A percentile compares a stretch with the other conserved stretches of the same genome.
Evolutionary conservation across 2,797 vertebrate species (phyloP).

Genomic region (Falco novaeseelandiae): DNA sequence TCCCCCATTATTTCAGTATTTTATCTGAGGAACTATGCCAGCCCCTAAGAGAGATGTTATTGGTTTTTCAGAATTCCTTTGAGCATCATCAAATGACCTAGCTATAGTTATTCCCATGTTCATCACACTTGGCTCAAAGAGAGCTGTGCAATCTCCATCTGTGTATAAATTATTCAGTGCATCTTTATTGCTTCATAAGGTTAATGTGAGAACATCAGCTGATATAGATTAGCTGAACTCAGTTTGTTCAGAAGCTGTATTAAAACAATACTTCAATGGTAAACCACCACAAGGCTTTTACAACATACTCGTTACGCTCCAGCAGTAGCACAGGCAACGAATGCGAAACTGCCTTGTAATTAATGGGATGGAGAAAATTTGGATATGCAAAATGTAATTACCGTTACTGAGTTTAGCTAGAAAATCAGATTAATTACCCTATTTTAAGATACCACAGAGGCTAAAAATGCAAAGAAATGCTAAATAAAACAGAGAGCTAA

Average conservation of each 20-base stretch:
- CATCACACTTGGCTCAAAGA: slow-evolving; percentile 10
- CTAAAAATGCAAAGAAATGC: not conserved
- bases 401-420: not conserved
- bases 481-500: not conserved
- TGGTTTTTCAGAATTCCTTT: not conserved
- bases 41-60: not conserved
- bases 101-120: not conserved
- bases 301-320: not conserved
- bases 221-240: not conserved
- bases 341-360: not conserved
- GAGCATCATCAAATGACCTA: not conserved
- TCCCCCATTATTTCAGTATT: not conserved
- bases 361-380: not conserved
- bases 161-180: slow-evolving; percentile 50
- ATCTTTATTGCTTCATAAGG: slow-evolving; percentile 32
- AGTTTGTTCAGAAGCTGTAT: not conserved
- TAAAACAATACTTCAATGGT: not conserved
- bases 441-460: not conserved
- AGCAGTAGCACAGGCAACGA: not conserved
- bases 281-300: not conserved
- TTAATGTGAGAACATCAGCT: not conserved
- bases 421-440: not conserved
- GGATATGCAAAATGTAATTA: not conserved
- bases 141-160: not conserved
- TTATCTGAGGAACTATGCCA: not conserved